These are phyloP conservation scores for Acinonyx jubatus DNA, from an alignment of 2,113 vertebrate genomes.

Conservation along the genomic window DNA sequence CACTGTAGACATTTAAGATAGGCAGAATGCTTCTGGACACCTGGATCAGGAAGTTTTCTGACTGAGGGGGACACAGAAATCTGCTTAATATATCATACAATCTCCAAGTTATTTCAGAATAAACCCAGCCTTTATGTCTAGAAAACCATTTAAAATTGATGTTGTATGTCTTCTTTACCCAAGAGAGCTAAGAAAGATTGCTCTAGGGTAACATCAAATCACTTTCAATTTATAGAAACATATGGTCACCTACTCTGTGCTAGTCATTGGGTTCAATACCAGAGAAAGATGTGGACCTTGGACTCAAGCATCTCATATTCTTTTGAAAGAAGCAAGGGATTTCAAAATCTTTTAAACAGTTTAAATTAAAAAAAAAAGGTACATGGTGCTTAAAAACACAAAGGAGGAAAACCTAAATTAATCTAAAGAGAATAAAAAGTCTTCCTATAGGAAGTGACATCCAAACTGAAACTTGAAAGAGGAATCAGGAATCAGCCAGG, in stretches of 20 bases:
- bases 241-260: neutral
- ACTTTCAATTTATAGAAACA: neutral
- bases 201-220: neutral
- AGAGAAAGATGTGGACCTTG: neutral
- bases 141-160: conserved; percentile 41
- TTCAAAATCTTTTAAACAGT: neutral
- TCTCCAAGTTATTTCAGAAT: conserved; percentile 17
- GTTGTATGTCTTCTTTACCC: neutral
- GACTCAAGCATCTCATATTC: neutral
- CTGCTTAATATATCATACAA: conserved; percentile 47
- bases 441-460: neutral
- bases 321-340: neutral
- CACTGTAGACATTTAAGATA: neutral
- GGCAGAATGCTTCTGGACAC: neutral
- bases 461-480: neutral
- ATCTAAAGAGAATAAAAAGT: neutral
- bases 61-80: conserved; percentile 15
- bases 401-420: neutral
- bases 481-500: neutral
- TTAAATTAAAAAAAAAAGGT: neutral
- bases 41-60: conserved; percentile 7
- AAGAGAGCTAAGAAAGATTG: neutral
- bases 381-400: neutral
- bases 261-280: neutral
- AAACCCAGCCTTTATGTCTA: neutral